Conservation (phyloP, 2,113 vertebrate species). For the Percopsis transmontana region DNA sequence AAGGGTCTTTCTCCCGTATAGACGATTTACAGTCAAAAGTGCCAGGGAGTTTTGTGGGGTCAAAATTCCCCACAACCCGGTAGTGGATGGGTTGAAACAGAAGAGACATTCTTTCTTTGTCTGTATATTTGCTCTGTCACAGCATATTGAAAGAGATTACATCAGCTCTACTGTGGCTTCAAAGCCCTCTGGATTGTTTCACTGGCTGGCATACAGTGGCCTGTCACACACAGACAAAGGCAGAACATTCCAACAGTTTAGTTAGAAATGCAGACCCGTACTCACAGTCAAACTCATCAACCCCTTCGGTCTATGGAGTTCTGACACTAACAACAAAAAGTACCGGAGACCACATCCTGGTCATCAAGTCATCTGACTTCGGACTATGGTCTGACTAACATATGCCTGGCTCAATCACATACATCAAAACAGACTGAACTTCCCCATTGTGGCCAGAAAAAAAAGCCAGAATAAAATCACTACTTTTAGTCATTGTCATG, state of each 20-base stretch:
- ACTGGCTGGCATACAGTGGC: conserved; percentile 39
- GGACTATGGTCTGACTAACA: conserved; percentile 57
- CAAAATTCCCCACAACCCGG: conserved; percentile 46
- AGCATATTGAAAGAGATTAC: conserved; percentile 68
- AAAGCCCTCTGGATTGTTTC: conserved; percentile 56
- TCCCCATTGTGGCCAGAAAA: conserved; percentile 17
- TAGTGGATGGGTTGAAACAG: conserved; percentile 37
- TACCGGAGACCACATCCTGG: background rate
- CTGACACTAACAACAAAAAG: conserved; percentile 9
- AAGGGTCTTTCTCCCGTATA: conserved; percentile 12
- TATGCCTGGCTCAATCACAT: conserved; percentile 16
- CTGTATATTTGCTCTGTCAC: conserved; percentile 57
- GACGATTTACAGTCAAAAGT: conserved; percentile 47
- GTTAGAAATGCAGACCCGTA: conserved; percentile 56
- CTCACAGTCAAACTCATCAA: conserved; percentile 66
- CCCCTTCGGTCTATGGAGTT: conserved; percentile 22
- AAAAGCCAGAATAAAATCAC: conserved; percentile 4
- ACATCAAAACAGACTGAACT: conserved; percentile 7
- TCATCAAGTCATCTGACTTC: conserved; percentile 51
- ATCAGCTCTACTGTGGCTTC: conserved; percentile 70
- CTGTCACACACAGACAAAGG: conserved; percentile 57
- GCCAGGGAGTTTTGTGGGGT: conserved; percentile 43
- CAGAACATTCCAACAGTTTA: conserved; percentile 67
- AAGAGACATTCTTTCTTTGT: conserved; percentile 53
- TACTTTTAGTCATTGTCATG: conserved; percentile 1